Evolutionary conservation across 2,113 vertebrate genomes (phyloP).

Genomic region (Spea multiplicata): DNA sequence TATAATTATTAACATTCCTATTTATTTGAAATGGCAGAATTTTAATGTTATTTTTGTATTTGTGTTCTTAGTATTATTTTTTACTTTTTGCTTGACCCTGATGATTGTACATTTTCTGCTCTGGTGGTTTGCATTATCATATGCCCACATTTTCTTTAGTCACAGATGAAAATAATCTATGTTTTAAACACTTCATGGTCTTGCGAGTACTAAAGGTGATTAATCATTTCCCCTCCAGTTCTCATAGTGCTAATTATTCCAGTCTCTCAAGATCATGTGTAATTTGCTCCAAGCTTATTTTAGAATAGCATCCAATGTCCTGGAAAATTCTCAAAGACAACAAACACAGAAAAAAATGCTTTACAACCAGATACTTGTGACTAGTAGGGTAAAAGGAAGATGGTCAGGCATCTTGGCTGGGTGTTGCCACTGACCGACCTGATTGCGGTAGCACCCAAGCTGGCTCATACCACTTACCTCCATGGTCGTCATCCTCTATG

Average conservation of each 20-base stretch:
- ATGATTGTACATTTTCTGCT: not conserved
- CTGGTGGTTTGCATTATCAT: not conserved
- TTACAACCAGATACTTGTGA: not conserved
- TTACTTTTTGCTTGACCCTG: not conserved
- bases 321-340: constrained; percentile 21
- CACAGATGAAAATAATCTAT: constrained; percentile 27
- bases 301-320: constrained; percentile 14
- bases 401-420: no score
- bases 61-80: constrained; percentile 9
- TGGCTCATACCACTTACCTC: no score
- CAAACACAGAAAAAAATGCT: not conserved
- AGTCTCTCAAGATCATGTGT: constrained; percentile 21
- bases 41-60: constrained; percentile 6
- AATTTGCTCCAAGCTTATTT: constrained; percentile 11
- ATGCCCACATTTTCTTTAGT: constrained; percentile 10
- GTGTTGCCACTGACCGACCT: no score
- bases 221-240: constrained; percentile 31
- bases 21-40: constrained; percentile 23
- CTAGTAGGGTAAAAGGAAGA: no score
- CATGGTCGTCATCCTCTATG: no score
- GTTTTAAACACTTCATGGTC: constrained; percentile 22
- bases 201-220: constrained; percentile 32
- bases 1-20: constrained; percentile 27
- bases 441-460: no score
- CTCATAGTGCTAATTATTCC: constrained; percentile 38